phyloP scores from a whole-genome alignment of 2,113 vertebrate species.

The Lycocorax pyrrhopterus region DNA sequence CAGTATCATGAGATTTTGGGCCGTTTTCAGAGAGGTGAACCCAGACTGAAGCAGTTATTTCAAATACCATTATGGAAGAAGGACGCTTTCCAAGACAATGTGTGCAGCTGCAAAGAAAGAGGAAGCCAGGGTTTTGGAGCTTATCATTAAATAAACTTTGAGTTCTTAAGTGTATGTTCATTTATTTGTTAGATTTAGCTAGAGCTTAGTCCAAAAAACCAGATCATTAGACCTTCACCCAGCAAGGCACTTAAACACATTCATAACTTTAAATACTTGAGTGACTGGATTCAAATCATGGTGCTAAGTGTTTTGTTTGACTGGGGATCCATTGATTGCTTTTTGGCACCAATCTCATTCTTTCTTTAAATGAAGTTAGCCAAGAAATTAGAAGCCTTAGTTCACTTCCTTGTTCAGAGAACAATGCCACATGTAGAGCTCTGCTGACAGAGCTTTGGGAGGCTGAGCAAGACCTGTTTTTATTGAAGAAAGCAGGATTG shows the following conservation, averaged over 20 bases:
- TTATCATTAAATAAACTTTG: not conserved
- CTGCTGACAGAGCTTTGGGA: not conserved
- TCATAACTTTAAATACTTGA: not conserved
- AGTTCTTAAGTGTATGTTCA: not conserved
- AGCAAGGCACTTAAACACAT: not conserved
- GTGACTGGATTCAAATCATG: not conserved
- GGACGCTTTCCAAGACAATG: not conserved
- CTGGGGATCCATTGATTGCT: not conserved
- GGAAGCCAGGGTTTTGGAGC: not conserved
- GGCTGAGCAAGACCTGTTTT: not conserved
- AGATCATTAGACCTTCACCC: not conserved
- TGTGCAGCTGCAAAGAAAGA: not conserved
- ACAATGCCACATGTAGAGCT: not conserved
- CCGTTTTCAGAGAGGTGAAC: not conserved
- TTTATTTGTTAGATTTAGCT: not conserved
- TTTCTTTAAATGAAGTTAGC: not conserved
- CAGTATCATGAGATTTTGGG: not conserved
- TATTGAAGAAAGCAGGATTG: not conserved
- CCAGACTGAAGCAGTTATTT: not conserved
- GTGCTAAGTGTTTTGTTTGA: not conserved
- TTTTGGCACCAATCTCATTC: constrained; percentile 18
- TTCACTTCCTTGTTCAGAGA: not conserved
- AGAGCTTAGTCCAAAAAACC: not conserved
- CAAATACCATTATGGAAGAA: not conserved
- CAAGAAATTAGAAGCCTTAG: not conserved